Base-by-base conservation (phyloP, 2,888 invertebrate genomes). In the Polymixis flavicincta region DNA sequence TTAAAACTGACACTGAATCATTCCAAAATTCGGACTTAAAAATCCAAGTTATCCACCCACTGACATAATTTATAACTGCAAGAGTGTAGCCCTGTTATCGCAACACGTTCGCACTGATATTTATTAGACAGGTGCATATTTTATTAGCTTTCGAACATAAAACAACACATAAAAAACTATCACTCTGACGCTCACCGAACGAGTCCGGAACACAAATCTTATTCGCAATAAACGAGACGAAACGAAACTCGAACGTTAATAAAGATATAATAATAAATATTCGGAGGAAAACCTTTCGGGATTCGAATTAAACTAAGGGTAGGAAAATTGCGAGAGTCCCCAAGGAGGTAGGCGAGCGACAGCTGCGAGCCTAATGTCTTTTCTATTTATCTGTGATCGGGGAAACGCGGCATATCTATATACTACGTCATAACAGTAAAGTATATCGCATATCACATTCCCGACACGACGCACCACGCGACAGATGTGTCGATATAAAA, bases 231-330 rank as follows among this genome's bases (percentile, higher is more conserved):
- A 93, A 94, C 91, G 90, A 90, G 89, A 92, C 92, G 91, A 91
- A 92, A 92, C 91, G 91, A 91, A 92, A 92, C 89, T 89, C 87
- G 89, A 88, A 92, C 92, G 95, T 95, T 95, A 96, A 96, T 96
- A 96, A 95, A 95, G 95, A 95, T 94, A 95, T 96, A 95, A 95
- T 95, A 96, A 96, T 96, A 96, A 96, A 96, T 96, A 96, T 94
- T 89, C 91, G 84, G 84, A 90, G 92, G 93, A 94, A 94, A 94
- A 94, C 95, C 95, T 95, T 96, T 94, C 92, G 94, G 95, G 95
- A 93, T 93, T 94, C 93, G 94, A 95, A 95, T 96, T 94, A 95
- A 95, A 94, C 92, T 94, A 92, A 95, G 96, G 96, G 96, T 95
- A 94, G 92, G 96, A 95, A 96, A 96, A 96, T 96, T 96, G 95